A percentile compares a stretch with the other conserved stretches of the same genome.
phyloP scores from a whole-genome alignment of 2,888 invertebrate genomes.

The Lepidochitona cinerea region DNA sequence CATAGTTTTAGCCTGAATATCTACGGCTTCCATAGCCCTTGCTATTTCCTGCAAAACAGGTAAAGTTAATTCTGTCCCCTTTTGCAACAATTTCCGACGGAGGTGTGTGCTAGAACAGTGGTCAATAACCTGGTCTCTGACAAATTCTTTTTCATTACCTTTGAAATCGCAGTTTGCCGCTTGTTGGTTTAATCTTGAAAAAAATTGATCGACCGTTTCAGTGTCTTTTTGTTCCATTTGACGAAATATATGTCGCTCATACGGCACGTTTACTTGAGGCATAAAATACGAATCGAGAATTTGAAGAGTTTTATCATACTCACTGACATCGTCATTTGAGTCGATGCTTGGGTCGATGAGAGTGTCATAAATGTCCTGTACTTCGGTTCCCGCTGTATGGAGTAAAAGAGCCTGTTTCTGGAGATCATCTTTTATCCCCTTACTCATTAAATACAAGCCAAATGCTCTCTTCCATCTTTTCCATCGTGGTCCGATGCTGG shows the following conservation, averaged over 20 bases:
- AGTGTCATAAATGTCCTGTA: slow-evolving; percentile 15
- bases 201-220: slow-evolving; percentile 7
- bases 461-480: slow-evolving; percentile 12
- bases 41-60: not conserved
- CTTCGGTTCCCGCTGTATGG: slow-evolving; percentile 7
- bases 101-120: not conserved
- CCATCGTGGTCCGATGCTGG: slow-evolving; percentile 5
- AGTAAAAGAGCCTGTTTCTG: slow-evolving; percentile 8
- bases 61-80: not conserved
- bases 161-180: not conserved
- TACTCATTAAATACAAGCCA: not conserved
- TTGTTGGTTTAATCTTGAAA: not conserved
- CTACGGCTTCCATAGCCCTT: not conserved
- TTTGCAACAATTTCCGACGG: not conserved
- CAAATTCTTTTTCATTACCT: not conserved
- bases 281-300: not conserved
- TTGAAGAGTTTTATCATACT: not conserved
- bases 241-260: slow-evolving; percentile 12
- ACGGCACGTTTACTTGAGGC: slow-evolving; percentile 10
- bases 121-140: slow-evolving; percentile 2
- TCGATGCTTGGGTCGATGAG: slow-evolving; percentile 4
- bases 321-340: not conserved
- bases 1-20: slow-evolving; percentile 6
- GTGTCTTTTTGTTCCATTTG: slow-evolving; percentile 1
- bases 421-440: not conserved